Percentiles rank a stretch among this genome's conserved stretches.
Evolutionary conservation across 1,140 invertebrate genomes (phyloP).

Genomic region (Penaeus vannamei): DNA sequence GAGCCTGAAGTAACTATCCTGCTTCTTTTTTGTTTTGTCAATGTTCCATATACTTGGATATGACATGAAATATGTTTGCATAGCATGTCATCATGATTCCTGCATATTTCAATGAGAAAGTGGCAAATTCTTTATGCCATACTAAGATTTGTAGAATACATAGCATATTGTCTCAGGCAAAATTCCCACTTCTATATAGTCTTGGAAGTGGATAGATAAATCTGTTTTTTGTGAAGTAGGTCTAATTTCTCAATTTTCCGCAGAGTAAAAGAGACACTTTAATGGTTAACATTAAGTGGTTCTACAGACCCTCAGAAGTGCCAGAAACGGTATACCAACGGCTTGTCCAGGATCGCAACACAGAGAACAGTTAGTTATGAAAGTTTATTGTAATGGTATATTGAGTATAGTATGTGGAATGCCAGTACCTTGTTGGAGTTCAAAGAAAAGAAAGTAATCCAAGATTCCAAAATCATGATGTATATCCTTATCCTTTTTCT

Average conservation of each 20-base stretch:
- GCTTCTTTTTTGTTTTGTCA: slow-evolving; percentile 1
- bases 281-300: slow-evolving; percentile 75
- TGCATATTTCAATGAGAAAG: too few relatives aligned
- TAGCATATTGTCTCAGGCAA: too few relatives aligned
- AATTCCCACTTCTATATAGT: too few relatives aligned
- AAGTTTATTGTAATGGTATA: slow-evolving; percentile 13
- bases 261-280: slow-evolving; percentile 75
- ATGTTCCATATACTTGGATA: neutral
- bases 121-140: too few relatives aligned
- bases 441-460: neutral
- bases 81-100: too few relatives aligned
- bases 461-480: too few relatives aligned
- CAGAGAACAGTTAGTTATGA: slow-evolving; percentile 69
- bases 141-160: too few relatives aligned
- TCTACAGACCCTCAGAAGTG: slow-evolving; percentile 74
- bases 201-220: neutral
- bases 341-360: slow-evolving; percentile 74
- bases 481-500: too few relatives aligned
- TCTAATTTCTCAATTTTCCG: slow-evolving; percentile 60
- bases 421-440: neutral
- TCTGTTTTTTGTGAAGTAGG: neutral
- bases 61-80: too few relatives aligned
- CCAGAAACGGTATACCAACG: slow-evolving; percentile 75
- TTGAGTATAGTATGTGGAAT: neutral
- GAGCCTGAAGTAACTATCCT: neutral